Percentiles rank a stretch among this genome's conserved stretches.
phyloP scores from a whole-genome alignment of 2,888 invertebrate species.

The Netelia virgata region DNA sequence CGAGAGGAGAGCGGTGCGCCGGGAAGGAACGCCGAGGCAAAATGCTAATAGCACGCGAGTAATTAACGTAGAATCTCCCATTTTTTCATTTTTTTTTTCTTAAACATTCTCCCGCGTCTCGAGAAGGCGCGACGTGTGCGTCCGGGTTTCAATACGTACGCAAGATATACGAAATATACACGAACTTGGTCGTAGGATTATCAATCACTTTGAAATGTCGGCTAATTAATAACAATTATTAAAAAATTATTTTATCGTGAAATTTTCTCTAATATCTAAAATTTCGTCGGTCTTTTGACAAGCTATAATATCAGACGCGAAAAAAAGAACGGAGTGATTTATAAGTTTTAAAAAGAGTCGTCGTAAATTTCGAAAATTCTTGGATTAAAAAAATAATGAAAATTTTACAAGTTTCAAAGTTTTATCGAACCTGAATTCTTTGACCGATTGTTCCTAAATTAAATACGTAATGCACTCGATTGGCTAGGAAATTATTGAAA shows the following conservation, averaged over 20 bases:
- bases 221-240: not conserved
- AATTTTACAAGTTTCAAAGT: no score
- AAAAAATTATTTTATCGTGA: not conserved
- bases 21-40: conserved; percentile 38
- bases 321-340: no score
- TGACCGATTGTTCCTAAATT: no score
- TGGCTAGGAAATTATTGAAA: not conserved
- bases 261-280: not conserved
- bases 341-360: no score
- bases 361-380: no score
- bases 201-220: conserved; percentile 10
- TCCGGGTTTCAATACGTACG: conserved; percentile 1
- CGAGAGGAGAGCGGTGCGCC: conserved; percentile 12
- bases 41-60: conserved; percentile 65
- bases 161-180: not conserved
- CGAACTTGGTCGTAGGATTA: not conserved
- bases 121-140: conserved; percentile 35
- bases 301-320: not conserved
- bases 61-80: conserved; percentile 58
- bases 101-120: not conserved
- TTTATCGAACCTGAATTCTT: no score
- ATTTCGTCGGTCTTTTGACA: not conserved
- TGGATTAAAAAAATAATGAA: no score
- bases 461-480: no score
- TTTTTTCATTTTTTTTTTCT: conserved; percentile 14